Base-by-base conservation (phyloP, 2,888 invertebrate species). In the Seira ritae region DNA sequence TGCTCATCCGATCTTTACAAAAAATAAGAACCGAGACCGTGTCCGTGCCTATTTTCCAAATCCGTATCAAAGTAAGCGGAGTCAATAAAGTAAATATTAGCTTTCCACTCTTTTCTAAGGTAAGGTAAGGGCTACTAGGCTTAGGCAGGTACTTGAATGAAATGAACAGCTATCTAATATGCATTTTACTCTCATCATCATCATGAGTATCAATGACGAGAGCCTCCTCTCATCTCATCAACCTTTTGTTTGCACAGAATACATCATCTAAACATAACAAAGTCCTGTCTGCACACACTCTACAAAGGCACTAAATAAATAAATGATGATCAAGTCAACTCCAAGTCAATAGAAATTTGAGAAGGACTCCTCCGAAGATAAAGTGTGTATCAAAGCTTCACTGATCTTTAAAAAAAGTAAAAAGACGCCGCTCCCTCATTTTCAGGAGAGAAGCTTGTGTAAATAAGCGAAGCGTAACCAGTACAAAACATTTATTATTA, bases 391-490 rank as follows among this genome's bases (percentile, higher is more conserved):
- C 79, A 79, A 72, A 79, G 72, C 72, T 79, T 79, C 72, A 79
- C 79, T 79, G 79, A 79, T 79, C 79, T 79, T 72, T 79, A 42
- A 62, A 10, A 77, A 71, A 50, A 50, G 46, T 19, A 50, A 72
- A 78, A 68, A 79, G 65, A 72, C 66, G 79, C 79, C 79, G 79
- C 79, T 67, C 15, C 22, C 19, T 22, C 23, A 17, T 50, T 50
- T 50, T 50, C 50, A 62, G 22, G 55, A 31, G 31, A 31, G 31
- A 31, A 31, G 31, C 8, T 2, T 31, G 67, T 76, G 76, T 76
- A 68, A 76, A 76, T 68, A 83, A 83, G 83, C 83, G 83, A 78
- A 83, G 83, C 83, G 83, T 83, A 83, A 78, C 83, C 83, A 83
- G 71, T 72, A 76, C 66, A 71, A 66, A 55, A 20, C 77, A 72